A percentile compares a stretch with the other conserved stretches of the same genome.
phyloP scores from a whole-genome alignment of 2,113 vertebrate genomes.

The Psittacula cyanocephala region DNA sequence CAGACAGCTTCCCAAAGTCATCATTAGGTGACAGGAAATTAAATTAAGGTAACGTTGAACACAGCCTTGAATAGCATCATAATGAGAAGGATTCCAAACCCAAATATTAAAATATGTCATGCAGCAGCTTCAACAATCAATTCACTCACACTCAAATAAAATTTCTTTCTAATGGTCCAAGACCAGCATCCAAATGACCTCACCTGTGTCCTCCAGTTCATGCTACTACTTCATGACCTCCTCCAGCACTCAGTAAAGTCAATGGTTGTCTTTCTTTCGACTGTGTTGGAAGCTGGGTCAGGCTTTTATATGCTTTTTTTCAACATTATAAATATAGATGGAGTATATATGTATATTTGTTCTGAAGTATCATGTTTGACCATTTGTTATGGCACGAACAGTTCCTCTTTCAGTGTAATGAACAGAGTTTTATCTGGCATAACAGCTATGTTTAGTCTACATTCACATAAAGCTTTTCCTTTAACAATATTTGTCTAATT shows the following conservation, averaged over 20 bases:
- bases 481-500: conserved; percentile 9
- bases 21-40: background rate
- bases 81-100: background rate
- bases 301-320: background rate
- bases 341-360: background rate
- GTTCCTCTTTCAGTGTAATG: conserved; percentile 10
- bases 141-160: background rate
- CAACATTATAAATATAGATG: background rate
- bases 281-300: background rate
- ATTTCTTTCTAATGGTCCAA: background rate
- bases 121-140: background rate
- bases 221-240: background rate
- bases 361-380: background rate
- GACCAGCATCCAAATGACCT: background rate
- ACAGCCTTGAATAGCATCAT: background rate
- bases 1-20: background rate
- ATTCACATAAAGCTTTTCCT: conserved; percentile 11
- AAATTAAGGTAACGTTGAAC: background rate
- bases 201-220: accelerated
- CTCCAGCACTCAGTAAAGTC: background rate
- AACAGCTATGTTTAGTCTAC: conserved; percentile 46
- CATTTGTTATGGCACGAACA: background rate
- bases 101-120: background rate
- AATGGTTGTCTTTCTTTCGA: background rate
- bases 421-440: conserved; percentile 38